Evolutionary conservation across 1,140 invertebrate genomes (phyloP).

Genomic region (Drosophila nigromelanica): DNA sequence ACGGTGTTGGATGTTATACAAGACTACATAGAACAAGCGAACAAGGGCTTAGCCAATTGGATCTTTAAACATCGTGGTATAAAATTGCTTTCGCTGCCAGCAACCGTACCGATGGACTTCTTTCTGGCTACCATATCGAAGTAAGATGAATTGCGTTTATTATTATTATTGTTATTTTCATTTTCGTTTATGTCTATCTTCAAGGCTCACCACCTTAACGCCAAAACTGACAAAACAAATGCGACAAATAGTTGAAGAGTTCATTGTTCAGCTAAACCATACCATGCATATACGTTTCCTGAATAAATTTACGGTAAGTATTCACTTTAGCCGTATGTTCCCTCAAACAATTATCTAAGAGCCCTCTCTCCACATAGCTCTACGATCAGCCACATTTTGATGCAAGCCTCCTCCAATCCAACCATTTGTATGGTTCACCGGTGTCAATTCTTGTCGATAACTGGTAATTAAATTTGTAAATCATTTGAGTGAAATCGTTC

Average conservation of each 20-base stretch:
- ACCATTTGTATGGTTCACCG: constrained; percentile 68
- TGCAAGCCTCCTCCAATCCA: constrained; percentile 76
- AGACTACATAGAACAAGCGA: constrained; percentile 95
- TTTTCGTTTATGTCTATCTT: neutral
- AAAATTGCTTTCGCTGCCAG: constrained; percentile 92
- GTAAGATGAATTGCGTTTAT: neutral
- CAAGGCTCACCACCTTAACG: constrained; percentile 58
- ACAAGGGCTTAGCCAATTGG: constrained; percentile 95
- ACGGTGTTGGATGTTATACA: constrained; percentile 94
- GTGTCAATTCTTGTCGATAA: constrained; percentile 81
- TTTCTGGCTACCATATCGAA: constrained; percentile 90
- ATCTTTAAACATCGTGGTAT: constrained; percentile 92
- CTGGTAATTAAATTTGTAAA: constrained; percentile 47
- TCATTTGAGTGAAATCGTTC: neutral
- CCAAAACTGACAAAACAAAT: constrained; percentile 77
- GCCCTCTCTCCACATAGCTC: constrained; percentile 9
- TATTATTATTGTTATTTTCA: neutral
- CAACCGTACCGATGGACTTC: constrained; percentile 93
- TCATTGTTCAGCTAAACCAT: constrained; percentile 64
- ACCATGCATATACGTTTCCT: constrained; percentile 71
- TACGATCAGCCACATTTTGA: constrained; percentile 81
- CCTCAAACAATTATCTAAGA: neutral
- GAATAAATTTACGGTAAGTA: constrained; percentile 65
- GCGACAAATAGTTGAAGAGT: constrained; percentile 49
- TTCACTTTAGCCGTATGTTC: neutral